These are phyloP conservation scores for Pelobates fuscus DNA, from an alignment of 2,113 vertebrate species.

Conservation along the genomic window DNA sequence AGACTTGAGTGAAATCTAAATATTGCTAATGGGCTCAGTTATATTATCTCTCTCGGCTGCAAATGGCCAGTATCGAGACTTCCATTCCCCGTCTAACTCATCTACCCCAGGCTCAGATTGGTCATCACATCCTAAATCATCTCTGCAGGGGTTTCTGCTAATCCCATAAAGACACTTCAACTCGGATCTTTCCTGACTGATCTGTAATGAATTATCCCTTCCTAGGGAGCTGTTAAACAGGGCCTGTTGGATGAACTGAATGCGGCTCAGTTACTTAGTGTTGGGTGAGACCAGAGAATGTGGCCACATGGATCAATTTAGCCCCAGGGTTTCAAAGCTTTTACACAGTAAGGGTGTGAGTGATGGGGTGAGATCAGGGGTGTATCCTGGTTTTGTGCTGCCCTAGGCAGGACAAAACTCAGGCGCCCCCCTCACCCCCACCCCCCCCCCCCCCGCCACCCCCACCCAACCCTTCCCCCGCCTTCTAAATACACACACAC, in stretches of 20 bases:
- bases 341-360: conserved; percentile 28
- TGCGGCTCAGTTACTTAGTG: conserved; percentile 46
- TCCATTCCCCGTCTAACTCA: conserved; percentile 78
- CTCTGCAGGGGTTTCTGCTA: conserved; percentile 76
- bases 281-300: conserved; percentile 52
- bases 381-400: no score
- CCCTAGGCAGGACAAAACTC: no score
- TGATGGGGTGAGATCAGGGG: conserved; percentile 17
- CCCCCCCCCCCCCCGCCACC: no score
- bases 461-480: no score
- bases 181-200: conserved; percentile 73
- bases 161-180: conserved; percentile 82
- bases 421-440: no score
- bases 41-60: conserved; percentile 64
- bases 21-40: conserved; percentile 77
- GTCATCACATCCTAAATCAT: conserved; percentile 85
- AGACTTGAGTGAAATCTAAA: conserved; percentile 78
- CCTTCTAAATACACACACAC: no score
- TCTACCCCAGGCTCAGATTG: conserved; percentile 80
- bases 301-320: conserved; percentile 49
- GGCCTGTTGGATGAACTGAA: conserved; percentile 68
- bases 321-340: conserved; percentile 42
- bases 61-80: conserved; percentile 70
- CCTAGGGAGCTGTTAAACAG: conserved; percentile 76
- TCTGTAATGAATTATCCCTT: conserved; percentile 81